A percentile compares a stretch with the other conserved stretches of the same genome.
Conservation (phyloP, 1,140 invertebrate genomes). For the Plectus sambesii region DNA sequence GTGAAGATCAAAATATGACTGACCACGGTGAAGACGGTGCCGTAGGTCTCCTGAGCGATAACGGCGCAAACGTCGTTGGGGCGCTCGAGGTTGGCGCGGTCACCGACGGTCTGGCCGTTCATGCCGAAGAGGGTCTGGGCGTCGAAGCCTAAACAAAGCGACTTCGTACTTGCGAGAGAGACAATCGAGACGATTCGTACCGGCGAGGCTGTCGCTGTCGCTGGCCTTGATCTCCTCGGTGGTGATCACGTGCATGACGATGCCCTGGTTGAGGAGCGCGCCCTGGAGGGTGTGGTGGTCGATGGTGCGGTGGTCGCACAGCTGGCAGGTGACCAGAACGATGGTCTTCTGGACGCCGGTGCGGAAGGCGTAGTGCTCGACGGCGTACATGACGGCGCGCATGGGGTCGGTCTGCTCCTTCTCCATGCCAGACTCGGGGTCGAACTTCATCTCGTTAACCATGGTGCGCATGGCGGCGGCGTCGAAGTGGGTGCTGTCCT, state of each 20-base stretch:
- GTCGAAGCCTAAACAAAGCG: constrained; percentile 56
- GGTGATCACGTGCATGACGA: constrained; percentile 69
- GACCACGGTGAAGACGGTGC: constrained; percentile 51
- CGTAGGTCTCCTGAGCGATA: constrained; percentile 68
- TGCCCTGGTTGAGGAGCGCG: constrained; percentile 60
- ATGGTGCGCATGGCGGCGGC: constrained; percentile 34
- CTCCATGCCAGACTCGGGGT: constrained; percentile 13
- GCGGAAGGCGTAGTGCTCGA: constrained; percentile 61
- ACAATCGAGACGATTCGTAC: constrained; percentile 6
- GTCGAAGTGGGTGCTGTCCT: constrained; percentile 45
- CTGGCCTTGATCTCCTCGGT: constrained; percentile 57
- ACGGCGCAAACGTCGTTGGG: constrained; percentile 65
- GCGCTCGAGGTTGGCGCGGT: constrained; percentile 58
- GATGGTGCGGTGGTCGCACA: constrained; percentile 59
- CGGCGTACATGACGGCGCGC: constrained; percentile 61
- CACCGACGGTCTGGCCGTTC: constrained; percentile 55
- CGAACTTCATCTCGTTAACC: constrained; percentile 31
- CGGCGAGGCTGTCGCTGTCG: constrained; percentile 46
- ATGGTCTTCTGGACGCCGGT: constrained; percentile 71
- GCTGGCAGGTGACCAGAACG: constrained; percentile 66
- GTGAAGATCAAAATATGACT: too few species aligned
- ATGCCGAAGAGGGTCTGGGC: constrained; percentile 57
- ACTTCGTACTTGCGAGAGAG: too few species aligned
- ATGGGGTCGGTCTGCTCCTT: constrained; percentile 46
- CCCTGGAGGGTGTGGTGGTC: constrained; percentile 65